Evolutionary conservation across 1,140 invertebrate genomes (phyloP), one percentile per base, ranked within the genome.

Genomic region (Aphis craccivora): DNA sequence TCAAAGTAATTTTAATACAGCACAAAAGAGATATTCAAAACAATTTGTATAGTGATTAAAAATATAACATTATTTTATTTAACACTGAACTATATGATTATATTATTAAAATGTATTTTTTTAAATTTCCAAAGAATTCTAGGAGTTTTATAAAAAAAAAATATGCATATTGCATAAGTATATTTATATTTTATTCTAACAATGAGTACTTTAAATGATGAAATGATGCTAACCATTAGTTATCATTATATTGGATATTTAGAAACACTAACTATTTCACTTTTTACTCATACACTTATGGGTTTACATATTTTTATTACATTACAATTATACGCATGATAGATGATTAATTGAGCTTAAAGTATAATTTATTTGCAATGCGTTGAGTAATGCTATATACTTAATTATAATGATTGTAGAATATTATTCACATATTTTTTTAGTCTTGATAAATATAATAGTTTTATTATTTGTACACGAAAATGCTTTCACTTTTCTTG

Each of bases 1-100:
- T 51, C 86, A 88, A 88, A 51, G 86, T 88, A 88, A 88, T 51
- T 51, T 35, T 88, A n/a, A 51, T 51, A 51, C 43, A 51, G 45
- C 30, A 45, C 30, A 87, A 87, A 45, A 2, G 81, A 87, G 2
- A 45, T 87, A 45, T 87, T n/a, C 43, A n/a, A 87, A 45, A 87
- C 6, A 87, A 87, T 87, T 45, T 45, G 25, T 45, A 48, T 7
- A 87, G 40, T n/a, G 9, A 45, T 87, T 45, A 84, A 40, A 84
- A 84, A 11, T 84, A n/a, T n/a, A 76, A 76, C 14, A 18, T 14
- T 14, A n/a, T 76, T 76, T 18, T 76, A 76, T 76, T 76, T 35
- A 76, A 76, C 60, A 76, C 60, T 76, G 0, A 76, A 76, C n/a
- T n/a, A 76, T 67, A 67, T 4, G 60, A 11, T 67, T 67, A 30